phyloP scores from a whole-genome alignment of 2,113 vertebrate genomes.

The Trochalopteron elliotii region DNA sequence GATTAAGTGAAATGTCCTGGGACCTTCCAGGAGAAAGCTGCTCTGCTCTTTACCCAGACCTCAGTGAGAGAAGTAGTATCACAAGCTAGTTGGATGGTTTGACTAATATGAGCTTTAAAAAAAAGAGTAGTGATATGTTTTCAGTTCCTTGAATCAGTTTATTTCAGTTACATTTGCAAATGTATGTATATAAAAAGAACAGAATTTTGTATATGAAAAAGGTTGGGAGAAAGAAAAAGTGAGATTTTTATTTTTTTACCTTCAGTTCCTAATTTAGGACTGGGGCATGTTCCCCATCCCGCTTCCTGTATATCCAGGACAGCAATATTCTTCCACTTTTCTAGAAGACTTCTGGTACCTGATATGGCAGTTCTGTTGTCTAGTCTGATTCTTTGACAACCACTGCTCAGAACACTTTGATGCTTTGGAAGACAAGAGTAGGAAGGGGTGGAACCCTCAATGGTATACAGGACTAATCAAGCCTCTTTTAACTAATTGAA shows the following conservation, averaged over 20 bases:
- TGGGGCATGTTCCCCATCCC: not conserved
- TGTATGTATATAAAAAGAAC: not conserved
- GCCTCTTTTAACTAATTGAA: not conserved
- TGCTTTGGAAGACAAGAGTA: not conserved
- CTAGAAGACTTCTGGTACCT: not conserved
- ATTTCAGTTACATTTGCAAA: not conserved
- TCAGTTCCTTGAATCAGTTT: not conserved
- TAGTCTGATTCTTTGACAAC: not conserved
- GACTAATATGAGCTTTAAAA: not conserved
- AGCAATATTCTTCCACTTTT: not conserved
- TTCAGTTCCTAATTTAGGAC: not conserved
- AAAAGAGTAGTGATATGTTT: not conserved
- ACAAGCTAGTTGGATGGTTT: not conserved
- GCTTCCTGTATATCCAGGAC: not conserved
- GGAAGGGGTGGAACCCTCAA: not conserved
- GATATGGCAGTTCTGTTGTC: not conserved
- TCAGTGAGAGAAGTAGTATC: not conserved
- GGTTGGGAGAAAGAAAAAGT: not conserved
- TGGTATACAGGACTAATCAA: not conserved
- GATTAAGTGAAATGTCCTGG: slow-evolving; percentile 12
- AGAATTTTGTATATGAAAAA: not conserved
- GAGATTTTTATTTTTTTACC: not conserved
- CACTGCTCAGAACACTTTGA: not conserved
- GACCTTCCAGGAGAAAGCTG: not conserved
- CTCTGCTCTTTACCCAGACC: not conserved